phyloP scores from a whole-genome alignment of 2,888 invertebrate species.

The Sarcophaga caerulescens region DNA sequence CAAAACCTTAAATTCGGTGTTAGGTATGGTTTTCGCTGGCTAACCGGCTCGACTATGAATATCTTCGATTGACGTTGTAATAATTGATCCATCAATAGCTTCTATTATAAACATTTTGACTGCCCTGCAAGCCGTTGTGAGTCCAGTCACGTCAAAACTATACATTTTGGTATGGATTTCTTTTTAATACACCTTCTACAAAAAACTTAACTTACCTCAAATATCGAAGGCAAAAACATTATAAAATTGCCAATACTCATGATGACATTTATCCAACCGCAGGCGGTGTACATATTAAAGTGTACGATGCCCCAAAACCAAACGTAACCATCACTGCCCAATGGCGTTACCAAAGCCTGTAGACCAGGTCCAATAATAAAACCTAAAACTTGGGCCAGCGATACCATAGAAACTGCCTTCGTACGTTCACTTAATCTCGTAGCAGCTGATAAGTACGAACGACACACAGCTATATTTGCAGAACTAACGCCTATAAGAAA shows the following conservation, averaged over 20 bases:
- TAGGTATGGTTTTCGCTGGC: too few species aligned
- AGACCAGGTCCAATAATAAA: conserved; percentile 93
- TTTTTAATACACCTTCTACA: not conserved
- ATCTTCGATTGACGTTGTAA: too few species aligned
- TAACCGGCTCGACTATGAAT: too few species aligned
- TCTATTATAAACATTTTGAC: too few species aligned
- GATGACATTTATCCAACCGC: conserved; percentile 91
- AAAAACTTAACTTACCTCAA: conserved; percentile 82
- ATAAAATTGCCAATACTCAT: conserved; percentile 88
- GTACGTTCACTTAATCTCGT: conserved; percentile 91
- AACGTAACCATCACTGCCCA: conserved; percentile 86
- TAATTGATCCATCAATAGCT: too few species aligned
- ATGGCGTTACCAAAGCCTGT: conserved; percentile 90
- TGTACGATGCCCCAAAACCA: conserved; percentile 83
- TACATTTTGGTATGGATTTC: too few species aligned
- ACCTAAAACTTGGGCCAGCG: conserved; percentile 92
- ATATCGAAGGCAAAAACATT: conserved; percentile 88
- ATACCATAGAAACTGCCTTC: conserved; percentile 90
- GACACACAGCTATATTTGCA: conserved; percentile 92
- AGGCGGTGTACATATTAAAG: conserved; percentile 93
- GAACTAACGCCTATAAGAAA: conserved; percentile 91
- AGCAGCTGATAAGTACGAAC: conserved; percentile 92
- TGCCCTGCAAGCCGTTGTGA: too few species aligned
- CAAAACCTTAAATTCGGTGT: too few species aligned
- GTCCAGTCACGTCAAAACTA: too few species aligned